Evolutionary conservation across 1,140 invertebrate species (phyloP).

Genomic region (Drosophila murphyi): DNA sequence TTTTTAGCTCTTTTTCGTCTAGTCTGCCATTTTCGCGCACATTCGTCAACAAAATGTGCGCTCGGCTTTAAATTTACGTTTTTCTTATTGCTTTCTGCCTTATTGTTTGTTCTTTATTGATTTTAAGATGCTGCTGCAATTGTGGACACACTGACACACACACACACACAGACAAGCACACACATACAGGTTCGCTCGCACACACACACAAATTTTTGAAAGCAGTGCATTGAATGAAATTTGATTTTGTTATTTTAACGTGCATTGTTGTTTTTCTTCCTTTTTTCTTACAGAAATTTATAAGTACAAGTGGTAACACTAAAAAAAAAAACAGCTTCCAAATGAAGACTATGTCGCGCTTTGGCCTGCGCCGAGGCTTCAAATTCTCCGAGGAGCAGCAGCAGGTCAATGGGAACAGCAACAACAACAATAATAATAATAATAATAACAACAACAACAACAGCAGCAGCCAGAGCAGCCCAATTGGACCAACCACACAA

Average conservation of each 20-base stretch:
- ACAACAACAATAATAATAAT: slow-evolving; percentile 20
- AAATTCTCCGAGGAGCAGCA: slow-evolving; percentile 72
- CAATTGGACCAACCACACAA: slow-evolving; percentile 51
- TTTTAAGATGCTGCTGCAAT: slow-evolving; percentile 50
- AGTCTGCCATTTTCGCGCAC: slow-evolving; percentile 41
- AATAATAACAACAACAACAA: slow-evolving; percentile 37
- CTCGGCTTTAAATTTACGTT: slow-evolving; percentile 22
- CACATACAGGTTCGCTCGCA: slow-evolving; percentile 5
- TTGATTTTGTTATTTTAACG: slow-evolving; percentile 10
- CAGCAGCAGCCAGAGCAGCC: slow-evolving; percentile 21
- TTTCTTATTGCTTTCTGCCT: slow-evolving; percentile 22
- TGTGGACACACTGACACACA: slow-evolving; percentile 50
- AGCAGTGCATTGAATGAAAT: slow-evolving; percentile 32
- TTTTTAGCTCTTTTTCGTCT: slow-evolving; percentile 28
- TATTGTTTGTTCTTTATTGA: slow-evolving; percentile 50
- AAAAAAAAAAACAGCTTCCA: slow-evolving; percentile 39
- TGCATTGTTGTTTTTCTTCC: slow-evolving; percentile 1
- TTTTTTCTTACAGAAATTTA: slow-evolving; percentile 37
- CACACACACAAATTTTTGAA: slow-evolving; percentile 14
- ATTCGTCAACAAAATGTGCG: slow-evolving; percentile 69
- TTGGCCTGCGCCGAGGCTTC: slow-evolving; percentile 79
- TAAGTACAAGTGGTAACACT: slow-evolving; percentile 43
- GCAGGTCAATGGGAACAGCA: slow-evolving; percentile 66
- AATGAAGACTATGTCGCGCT: slow-evolving; percentile 81
- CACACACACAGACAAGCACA: slow-evolving; percentile 13